Percentiles rank a stretch among this genome's conserved stretches.
These are phyloP conservation scores for Dissostichus mawsoni DNA, from an alignment of 2,113 vertebrate species.

Conservation along the genomic window DNA sequence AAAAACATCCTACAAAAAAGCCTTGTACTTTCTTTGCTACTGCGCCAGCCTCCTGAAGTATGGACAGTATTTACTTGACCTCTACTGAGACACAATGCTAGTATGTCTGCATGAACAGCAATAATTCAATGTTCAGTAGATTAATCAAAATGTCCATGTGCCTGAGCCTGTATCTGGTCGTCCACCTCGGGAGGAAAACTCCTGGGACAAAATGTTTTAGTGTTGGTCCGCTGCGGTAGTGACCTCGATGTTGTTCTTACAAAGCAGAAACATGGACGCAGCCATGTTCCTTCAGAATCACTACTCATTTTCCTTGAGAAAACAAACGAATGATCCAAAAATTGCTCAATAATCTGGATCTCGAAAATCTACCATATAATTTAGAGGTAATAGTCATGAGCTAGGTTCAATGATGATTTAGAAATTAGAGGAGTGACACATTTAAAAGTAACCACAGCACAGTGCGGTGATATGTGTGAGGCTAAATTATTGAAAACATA, in stretches of 20 bases:
- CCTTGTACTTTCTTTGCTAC: neutral
- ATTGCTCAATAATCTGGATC: no score
- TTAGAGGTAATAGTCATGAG: conserved; percentile 23
- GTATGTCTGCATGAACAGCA: neutral
- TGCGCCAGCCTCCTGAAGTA: neutral
- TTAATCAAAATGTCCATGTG: neutral
- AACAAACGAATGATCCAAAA: neutral
- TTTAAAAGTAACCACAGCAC: conserved; percentile 36
- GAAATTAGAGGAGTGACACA: conserved; percentile 41
- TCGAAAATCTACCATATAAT: conserved; percentile 3
- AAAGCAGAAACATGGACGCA: neutral
- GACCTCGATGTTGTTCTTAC: conserved; percentile 4
- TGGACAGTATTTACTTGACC: neutral
- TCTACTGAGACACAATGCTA: neutral
- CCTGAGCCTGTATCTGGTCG: neutral
- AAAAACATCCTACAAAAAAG: neutral
- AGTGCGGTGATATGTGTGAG: neutral
- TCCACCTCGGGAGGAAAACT: neutral
- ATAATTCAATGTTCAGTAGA: neutral
- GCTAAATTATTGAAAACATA: conserved; percentile 36
- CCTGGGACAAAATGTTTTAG: neutral
- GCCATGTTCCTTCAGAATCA: neutral
- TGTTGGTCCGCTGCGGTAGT: neutral
- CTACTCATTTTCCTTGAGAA: neutral
- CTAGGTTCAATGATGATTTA: conserved; percentile 14